These are phyloP conservation scores for Ptyas mucosa DNA, from an alignment of 2,113 vertebrate genomes.

Conservation along the genomic window DNA sequence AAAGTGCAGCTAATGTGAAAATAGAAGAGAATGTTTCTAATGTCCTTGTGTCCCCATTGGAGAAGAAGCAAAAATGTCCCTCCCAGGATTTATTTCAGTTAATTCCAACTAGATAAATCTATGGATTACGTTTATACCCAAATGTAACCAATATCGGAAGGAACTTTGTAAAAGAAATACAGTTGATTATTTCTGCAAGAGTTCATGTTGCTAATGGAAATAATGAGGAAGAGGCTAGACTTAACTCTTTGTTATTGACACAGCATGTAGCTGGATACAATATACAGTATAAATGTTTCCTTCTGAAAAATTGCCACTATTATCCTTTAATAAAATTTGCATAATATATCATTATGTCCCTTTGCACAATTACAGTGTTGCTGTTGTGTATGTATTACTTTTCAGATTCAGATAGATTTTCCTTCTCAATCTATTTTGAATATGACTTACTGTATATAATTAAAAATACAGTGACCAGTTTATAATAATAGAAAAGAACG, in stretches of 20 bases:
- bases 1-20: not conserved
- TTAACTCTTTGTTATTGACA: not conserved
- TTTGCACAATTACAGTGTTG: not conserved
- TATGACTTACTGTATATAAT: constrained; percentile 22
- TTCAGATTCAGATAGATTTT: not conserved
- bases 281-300: not conserved
- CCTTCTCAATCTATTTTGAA: not conserved
- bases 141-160: not conserved
- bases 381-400: not conserved
- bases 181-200: not conserved
- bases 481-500: constrained; percentile 11
- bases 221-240: not conserved
- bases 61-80: not conserved
- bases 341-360: not conserved
- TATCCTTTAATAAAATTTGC: not conserved
- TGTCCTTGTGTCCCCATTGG: too few relatives aligned
- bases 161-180: not conserved
- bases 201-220: not conserved
- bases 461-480: constrained; percentile 25
- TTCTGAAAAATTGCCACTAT: not conserved
- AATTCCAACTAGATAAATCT: not conserved
- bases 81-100: not conserved
- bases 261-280: not conserved
- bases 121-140: not conserved
- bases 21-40: not conserved